Percentiles rank a stretch among this genome's conserved stretches.
phyloP scores from a whole-genome alignment of 2,113 vertebrate species.

The Pitta sordida region DNA sequence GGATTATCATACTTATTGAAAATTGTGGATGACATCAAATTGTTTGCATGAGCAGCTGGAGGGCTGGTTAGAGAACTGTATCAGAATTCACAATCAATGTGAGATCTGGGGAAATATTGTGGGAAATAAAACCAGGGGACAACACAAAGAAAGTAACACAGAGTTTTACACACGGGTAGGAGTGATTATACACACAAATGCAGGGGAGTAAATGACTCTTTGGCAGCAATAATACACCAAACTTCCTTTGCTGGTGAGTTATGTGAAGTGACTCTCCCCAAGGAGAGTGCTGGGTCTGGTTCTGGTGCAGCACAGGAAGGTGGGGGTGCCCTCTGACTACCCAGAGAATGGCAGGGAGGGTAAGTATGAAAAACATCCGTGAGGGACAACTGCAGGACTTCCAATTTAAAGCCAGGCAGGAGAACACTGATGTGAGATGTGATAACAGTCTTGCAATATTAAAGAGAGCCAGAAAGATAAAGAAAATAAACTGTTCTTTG shows the following conservation, averaged over 20 bases:
- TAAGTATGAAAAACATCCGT: neutral
- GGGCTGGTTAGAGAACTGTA: neutral
- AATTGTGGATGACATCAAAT: neutral
- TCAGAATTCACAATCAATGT: neutral
- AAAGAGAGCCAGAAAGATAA: neutral
- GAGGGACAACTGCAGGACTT: neutral
- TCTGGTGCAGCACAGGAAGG: neutral
- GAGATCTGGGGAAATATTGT: neutral
- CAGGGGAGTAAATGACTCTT: rapidly evolving
- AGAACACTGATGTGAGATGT: neutral
- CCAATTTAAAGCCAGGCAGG: neutral
- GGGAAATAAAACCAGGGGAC: neutral
- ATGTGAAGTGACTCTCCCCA: rapidly evolving
- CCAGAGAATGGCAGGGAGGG: neutral
- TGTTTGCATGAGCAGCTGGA: neutral
- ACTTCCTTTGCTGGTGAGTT: neutral
- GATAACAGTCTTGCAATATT: neutral
- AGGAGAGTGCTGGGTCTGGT: neutral
- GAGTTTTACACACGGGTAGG: neutral
- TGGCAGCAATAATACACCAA: neutral
- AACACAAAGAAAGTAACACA: neutral
- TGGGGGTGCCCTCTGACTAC: neutral
- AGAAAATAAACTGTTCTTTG: neutral
- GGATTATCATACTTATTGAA: neutral
- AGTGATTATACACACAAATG: neutral